Conservation (phyloP, 2,888 invertebrate genomes). For the Dicyrtoma fusca region DNA sequence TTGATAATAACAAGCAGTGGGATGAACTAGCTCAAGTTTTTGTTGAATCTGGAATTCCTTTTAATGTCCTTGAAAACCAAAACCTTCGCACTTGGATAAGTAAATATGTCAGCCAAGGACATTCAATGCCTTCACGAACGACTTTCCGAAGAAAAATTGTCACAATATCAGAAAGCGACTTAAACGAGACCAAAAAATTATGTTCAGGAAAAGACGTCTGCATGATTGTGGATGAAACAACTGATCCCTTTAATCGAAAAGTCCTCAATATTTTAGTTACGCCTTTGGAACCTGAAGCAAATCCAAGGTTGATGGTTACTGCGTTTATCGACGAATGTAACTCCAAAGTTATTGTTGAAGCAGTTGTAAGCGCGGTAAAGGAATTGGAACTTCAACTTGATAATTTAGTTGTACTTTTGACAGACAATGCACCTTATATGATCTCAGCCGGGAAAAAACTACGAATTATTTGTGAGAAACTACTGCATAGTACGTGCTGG, state of each 20-base stretch:
- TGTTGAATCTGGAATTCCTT: neutral
- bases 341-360: neutral
- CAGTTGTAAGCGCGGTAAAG: neutral
- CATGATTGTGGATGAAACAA: neutral
- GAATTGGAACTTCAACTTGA: neutral
- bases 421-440: slow-evolving; percentile 15
- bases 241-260: neutral
- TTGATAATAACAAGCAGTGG: neutral
- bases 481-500: slow-evolving; percentile 3
- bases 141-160: neutral
- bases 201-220: neutral
- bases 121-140: neutral
- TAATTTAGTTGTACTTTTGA: neutral
- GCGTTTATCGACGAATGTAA: neutral
- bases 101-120: neutral
- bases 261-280: neutral
- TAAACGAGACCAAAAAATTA: neutral
- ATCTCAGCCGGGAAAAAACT: neutral
- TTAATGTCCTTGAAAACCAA: neutral
- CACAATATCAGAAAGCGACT: neutral
- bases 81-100: neutral
- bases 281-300: neutral
- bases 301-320: neutral
- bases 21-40: neutral
- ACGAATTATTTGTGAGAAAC: neutral